phyloP scores from a whole-genome alignment of 92 coral and sea anemone species.

The Bergia puertoricense region DNA sequence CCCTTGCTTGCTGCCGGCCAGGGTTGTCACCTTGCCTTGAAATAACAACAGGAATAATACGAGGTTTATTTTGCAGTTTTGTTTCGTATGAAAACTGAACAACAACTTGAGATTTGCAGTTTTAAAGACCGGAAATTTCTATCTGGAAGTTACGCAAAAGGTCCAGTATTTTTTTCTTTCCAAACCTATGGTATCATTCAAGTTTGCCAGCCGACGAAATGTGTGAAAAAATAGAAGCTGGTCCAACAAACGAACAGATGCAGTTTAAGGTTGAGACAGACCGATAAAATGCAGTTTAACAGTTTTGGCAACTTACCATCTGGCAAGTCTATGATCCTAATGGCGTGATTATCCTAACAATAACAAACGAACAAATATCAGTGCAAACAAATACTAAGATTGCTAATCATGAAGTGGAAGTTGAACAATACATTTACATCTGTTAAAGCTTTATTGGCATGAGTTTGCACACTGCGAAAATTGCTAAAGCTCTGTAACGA shows the following conservation, averaged over 20 bases:
- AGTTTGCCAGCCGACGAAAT: too few species aligned
- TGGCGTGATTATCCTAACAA: conserved; percentile 80
- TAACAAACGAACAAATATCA: neutral
- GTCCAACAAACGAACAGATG: neutral
- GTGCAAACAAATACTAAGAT: neutral
- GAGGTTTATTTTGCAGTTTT: neutral
- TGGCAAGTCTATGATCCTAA: conserved; percentile 64
- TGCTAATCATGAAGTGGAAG: too few species aligned
- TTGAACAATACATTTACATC: too few species aligned
- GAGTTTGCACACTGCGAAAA: too few species aligned
- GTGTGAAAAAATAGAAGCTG: neutral
- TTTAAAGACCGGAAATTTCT: neutral
- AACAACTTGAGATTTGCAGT: neutral
- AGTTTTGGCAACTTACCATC: conserved; percentile 55
- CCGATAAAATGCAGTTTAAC: neutral
- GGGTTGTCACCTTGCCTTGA: conserved; percentile 69
- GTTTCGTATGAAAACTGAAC: too few species aligned
- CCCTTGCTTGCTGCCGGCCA: conserved; percentile 74
- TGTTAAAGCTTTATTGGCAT: too few species aligned
- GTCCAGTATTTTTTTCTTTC: too few species aligned
- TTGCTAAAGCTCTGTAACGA: too few species aligned
- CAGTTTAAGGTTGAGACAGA: neutral
- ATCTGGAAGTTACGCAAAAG: neutral
- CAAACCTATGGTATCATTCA: too few species aligned
- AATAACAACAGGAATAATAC: neutral